Conservation (phyloP, 2,797 vertebrate species). For the Acestrorhynchus altus region DNA sequence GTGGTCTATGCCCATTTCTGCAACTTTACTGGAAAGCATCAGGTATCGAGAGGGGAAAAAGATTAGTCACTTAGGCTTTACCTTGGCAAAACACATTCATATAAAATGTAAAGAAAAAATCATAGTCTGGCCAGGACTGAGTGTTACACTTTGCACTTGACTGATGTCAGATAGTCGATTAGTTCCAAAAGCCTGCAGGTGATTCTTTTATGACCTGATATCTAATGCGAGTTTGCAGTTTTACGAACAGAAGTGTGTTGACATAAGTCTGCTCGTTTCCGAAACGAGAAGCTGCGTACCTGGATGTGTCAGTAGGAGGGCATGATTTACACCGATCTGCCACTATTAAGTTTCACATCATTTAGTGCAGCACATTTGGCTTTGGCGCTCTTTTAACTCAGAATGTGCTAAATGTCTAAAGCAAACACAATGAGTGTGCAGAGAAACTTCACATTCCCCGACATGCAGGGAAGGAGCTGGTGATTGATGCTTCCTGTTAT, state of each 20-base stretch:
- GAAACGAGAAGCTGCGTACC: slow-evolving; percentile 70
- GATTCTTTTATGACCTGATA: slow-evolving; percentile 74
- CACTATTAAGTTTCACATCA: slow-evolving; percentile 62
- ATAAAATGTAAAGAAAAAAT: slow-evolving; percentile 75
- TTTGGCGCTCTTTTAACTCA: slow-evolving; percentile 56
- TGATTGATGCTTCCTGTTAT: slow-evolving; percentile 54
- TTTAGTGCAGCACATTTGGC: slow-evolving; percentile 65
- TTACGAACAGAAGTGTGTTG: slow-evolving; percentile 72
- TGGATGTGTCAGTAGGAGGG: slow-evolving; percentile 60
- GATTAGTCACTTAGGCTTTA: slow-evolving; percentile 74
- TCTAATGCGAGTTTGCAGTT: slow-evolving; percentile 68
- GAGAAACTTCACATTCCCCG: slow-evolving; percentile 39
- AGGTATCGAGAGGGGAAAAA: slow-evolving; percentile 60
- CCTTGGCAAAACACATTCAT: slow-evolving; percentile 79
- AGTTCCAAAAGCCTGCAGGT: slow-evolving; percentile 76
- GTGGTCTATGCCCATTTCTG: slow-evolving; percentile 56
- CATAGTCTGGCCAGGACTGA: slow-evolving; percentile 61
- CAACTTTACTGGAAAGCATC: slow-evolving; percentile 73
- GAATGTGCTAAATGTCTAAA: slow-evolving; percentile 60
- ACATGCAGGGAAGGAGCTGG: slow-evolving; percentile 34
- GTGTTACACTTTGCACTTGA: slow-evolving; percentile 67
- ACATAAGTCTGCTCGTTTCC: slow-evolving; percentile 71
- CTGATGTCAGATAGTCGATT: slow-evolving; percentile 66
- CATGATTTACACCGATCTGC: slow-evolving; percentile 68
- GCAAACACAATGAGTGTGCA: slow-evolving; percentile 34